Conservation (phyloP, 2,797 vertebrate genomes). For the Crenichthys baileyi region DNA sequence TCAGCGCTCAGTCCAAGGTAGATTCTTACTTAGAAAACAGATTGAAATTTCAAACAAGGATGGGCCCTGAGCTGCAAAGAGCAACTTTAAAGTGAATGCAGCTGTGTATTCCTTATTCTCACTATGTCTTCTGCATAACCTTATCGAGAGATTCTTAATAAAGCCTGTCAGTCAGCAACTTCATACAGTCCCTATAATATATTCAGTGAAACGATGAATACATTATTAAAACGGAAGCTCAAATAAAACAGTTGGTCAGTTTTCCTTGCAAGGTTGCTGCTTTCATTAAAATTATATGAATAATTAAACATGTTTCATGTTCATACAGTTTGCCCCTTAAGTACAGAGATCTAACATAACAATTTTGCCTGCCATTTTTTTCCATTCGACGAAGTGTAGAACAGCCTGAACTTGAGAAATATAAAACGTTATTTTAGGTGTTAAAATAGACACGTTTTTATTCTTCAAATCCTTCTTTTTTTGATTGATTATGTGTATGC, state of each 20-base stretch:
- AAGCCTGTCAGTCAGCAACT: conserved; percentile 24
- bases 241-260: background rate
- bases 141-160: conserved; percentile 14
- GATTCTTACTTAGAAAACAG: conserved; percentile 30
- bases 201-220: conserved; percentile 8
- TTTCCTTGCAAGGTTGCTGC: conserved; percentile 1
- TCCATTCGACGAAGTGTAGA: background rate
- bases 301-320: background rate
- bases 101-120: conserved; percentile 17
- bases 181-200: conserved; percentile 11
- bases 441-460: background rate
- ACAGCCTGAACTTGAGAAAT: background rate
- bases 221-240: background rate
- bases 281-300: conserved; percentile 21
- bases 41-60: conserved; percentile 37
- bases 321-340: background rate
- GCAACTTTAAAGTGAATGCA: conserved; percentile 11
- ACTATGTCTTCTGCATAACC: conserved; percentile 4
- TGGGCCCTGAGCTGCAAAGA: conserved; percentile 27
- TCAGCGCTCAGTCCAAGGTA: conserved; percentile 10
- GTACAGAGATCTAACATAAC: conserved; percentile 1
- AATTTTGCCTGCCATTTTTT: background rate
- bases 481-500: background rate
- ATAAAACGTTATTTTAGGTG: background rate
- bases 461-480: background rate